Evolutionary conservation across 2,888 invertebrate genomes (phyloP), one percentile per base, ranked within the genome.

Genomic region (Oscheius sp.): DNA sequence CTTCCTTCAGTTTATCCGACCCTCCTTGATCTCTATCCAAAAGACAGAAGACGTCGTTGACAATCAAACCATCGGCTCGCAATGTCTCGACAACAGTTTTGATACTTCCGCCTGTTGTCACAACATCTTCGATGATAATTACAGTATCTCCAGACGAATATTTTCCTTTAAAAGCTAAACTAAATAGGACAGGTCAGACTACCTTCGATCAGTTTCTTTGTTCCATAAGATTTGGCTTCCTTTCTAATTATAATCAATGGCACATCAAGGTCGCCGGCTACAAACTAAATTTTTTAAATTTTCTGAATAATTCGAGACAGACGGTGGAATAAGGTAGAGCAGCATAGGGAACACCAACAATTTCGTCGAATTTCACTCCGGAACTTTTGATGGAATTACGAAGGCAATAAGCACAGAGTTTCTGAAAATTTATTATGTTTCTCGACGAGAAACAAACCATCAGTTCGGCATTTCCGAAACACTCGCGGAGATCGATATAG

Each of bases 1-100:
- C 90, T 48, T 90, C 87, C 57, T 89, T 88, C 10, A 97, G 89
- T 86, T 93, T 92, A 20, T 90, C 88, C 3, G 87, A 88, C 0
- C 95, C 97, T 15, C 96, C 96, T 88, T 97, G 96, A 87, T 95
- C 92, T 71, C 97, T 90, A 86, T 98, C 93, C 48, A 98, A 89
- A 63, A 97, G 90, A 0, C 96, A 92, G 15, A 96, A 90, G 0
- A 93, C 93, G 86, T 95, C 92, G 0, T 89, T 91, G 15, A 78
- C 78, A 6, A 80, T 68, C 0, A 85, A 69, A 1, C 77, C 81
- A 25, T 81, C 85, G 6, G 73, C 72, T 1, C 77, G 72, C 5
- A 86, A 64, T 2, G 57, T 70, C 39, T 69, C 64, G 2, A 78
- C 68, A n/a, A 80, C 76, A 87, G 98, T 97, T 71, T 95, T 87